Evolutionary conservation across 2,797 vertebrate genomes (phyloP).

Genomic region (Alauda arvensis): DNA sequence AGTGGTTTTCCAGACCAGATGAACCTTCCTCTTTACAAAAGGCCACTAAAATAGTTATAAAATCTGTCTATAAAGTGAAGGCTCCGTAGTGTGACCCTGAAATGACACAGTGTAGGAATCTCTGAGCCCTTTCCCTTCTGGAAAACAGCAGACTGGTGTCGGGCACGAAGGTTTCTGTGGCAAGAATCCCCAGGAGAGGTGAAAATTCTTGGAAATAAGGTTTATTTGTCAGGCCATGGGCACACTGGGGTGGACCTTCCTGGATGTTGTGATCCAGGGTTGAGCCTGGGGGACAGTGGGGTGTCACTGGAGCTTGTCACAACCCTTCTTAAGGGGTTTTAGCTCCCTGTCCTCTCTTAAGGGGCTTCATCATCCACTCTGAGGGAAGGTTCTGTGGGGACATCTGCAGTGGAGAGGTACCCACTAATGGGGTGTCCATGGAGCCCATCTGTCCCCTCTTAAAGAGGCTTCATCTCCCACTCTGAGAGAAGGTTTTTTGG

Average conservation of each 20-base stretch:
- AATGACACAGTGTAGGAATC: not conserved
- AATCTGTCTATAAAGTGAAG: not conserved
- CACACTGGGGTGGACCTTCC: not conserved
- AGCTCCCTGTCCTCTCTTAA: not conserved
- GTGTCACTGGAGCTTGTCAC: too few relatives aligned
- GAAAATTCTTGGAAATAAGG: rapidly evolving
- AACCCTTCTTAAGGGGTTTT: not conserved
- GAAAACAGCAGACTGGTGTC: rapidly evolving
- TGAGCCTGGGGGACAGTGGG: not conserved
- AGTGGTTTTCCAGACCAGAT: not conserved
- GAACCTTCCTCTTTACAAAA: not conserved
- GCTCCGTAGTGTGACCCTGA: rapidly evolving
- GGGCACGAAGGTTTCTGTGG: rapidly evolving
- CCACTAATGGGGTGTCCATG: too few relatives aligned
- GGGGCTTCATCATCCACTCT: rapidly evolving
- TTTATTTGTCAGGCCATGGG: rapidly evolving
- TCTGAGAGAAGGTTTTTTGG: not conserved
- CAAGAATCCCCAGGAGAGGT: rapidly evolving
- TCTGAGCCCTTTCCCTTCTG: not conserved
- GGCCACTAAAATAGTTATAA: not conserved
- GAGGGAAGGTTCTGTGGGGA: not conserved
- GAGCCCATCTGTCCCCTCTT: not conserved
- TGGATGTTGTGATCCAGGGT: not conserved
- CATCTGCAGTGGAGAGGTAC: rapidly evolving
- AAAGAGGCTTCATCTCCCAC: rapidly evolving